These are phyloP conservation scores for Solenodon paradoxus DNA, from an alignment of 2,113 vertebrate species.

Conservation along the genomic window DNA sequence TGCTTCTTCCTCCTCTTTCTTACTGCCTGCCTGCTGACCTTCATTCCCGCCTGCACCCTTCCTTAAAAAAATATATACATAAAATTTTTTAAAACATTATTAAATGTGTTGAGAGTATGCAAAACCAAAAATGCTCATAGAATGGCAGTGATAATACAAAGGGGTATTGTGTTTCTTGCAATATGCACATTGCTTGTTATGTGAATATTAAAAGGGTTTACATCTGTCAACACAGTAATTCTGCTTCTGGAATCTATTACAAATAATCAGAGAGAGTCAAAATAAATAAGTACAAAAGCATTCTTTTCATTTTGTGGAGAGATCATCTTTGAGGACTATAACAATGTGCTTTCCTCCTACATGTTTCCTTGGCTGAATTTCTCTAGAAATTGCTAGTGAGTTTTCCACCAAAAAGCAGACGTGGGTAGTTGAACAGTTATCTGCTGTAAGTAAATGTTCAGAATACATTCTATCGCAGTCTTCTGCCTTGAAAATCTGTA, in stretches of 20 bases:
- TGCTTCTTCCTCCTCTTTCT: no score
- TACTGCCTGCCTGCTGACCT: no score
- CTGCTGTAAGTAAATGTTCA: not conserved
- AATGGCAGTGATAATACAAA: not conserved
- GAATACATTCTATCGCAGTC: not conserved
- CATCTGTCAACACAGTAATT: not conserved
- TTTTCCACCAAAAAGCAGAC: not conserved
- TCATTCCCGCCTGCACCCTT: no score
- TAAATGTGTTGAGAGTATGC: not conserved
- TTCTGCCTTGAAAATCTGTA: not conserved
- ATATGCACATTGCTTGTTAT: not conserved
- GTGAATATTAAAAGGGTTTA: not conserved
- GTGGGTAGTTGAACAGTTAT: not conserved
- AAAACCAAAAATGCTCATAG: not conserved
- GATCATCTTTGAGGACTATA: not conserved
- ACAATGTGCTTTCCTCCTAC: not conserved
- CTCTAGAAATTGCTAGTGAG: not conserved
- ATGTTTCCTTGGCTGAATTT: not conserved
- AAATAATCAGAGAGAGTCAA: not conserved
- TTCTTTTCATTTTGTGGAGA: not conserved
- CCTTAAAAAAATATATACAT: no score
- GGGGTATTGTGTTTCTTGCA: not conserved
- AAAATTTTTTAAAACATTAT: not conserved
- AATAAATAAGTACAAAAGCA: not conserved
- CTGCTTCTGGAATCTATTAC: not conserved